Conservation (phyloP, 1,140 invertebrate genomes). For the Eriocheir sinensis region DNA sequence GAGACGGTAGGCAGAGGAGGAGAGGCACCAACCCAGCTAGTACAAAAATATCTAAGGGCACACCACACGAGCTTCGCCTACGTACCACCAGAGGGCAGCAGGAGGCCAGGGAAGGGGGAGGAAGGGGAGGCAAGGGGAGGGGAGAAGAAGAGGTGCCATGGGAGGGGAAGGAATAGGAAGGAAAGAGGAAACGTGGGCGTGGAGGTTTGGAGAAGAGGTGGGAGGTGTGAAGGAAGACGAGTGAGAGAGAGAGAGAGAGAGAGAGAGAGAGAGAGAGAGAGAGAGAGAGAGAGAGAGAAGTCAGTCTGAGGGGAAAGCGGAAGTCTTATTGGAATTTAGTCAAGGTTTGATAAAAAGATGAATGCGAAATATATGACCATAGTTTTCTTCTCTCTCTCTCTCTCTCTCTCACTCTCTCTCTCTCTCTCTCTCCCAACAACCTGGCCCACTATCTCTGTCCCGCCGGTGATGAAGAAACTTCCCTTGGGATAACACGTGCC, state of each 20-base stretch:
- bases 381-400: neutral
- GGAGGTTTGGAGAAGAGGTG: neutral
- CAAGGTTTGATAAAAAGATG: neutral
- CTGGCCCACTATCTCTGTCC: too few relatives aligned
- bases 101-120: neutral
- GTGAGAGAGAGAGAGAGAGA: neutral
- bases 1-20: neutral
- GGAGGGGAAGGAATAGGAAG: too few relatives aligned
- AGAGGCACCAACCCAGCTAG: neutral
- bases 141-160: too few relatives aligned
- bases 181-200: neutral
- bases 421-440: too few relatives aligned
- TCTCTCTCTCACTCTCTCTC: too few relatives aligned
- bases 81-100: neutral
- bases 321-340: neutral
- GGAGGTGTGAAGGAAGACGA: neutral
- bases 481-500: neutral
- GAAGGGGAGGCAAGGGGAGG: neutral
- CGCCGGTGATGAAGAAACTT: too few relatives aligned
- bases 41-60: constrained; percentile 23
- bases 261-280: neutral
- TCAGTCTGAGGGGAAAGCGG: neutral
- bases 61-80: neutral
- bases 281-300: neutral
- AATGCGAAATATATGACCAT: neutral